Evolutionary conservation across 35 echinoderm and acorn worm genomes (phyloP), one percentile per base, ranked within the genome.

Genomic region (Lytechinus variegatus): DNA sequence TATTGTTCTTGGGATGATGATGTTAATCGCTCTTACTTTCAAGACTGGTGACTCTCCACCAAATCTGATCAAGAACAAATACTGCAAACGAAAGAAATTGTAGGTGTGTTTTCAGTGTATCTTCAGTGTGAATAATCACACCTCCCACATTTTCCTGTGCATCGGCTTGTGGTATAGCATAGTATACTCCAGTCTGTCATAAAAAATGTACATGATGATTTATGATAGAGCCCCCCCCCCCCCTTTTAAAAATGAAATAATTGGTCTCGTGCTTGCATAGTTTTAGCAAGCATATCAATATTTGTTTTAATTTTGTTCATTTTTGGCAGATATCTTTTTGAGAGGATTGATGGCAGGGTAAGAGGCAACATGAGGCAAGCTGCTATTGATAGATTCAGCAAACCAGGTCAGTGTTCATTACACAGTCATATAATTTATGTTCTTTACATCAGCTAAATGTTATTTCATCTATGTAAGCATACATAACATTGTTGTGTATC

Each of bases 351-450:
- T 95, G 98, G 98, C 28, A 72, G 98, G 27, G 98, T 99, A 12
- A 92, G 98, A 92, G 98, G 98, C 24, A 99, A 99, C 92, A 95
- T 99, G 96, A 97, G 97, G 66, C 98, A 99, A 95, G 97, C 98
- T 94, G 98, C 98, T 61, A 99, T 99, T 61, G 98, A 99, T 72
- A 95, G 98, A 92, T 99, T 99, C 97, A 97, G 97, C 53, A 99
- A 99, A 96, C 98, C 98, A 95, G 98, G 98, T 98, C 93, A 54
- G 95, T 54, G 11, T 24, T n/a, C 56, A 9, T 9, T 58, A 9
- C 9, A 58, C 5, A 58, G 56, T 9, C 56, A 58, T 58, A 58
- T 58, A 10, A 13, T 11, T 58, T 10, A 11, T 9, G 6, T 11
- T 58, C 9, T 13, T 44, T 44, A 44, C 33, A 44, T 44, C 33